phyloP scores from a whole-genome alignment of 1,140 invertebrate species.

The Branchinecta lynchi region DNA sequence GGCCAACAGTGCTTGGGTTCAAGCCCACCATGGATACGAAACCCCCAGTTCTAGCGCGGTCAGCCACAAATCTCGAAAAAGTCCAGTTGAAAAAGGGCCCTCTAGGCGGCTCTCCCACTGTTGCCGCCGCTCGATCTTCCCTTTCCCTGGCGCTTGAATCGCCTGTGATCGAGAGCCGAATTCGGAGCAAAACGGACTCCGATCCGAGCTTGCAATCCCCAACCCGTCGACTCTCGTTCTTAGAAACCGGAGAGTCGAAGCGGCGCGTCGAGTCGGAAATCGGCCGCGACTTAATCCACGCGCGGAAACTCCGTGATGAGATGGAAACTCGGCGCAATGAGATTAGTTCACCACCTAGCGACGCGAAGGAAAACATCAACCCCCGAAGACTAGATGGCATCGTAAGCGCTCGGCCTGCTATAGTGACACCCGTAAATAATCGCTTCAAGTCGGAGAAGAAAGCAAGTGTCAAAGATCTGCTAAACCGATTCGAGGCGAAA shows the following conservation, averaged over 20 bases:
- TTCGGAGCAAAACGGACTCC: neutral
- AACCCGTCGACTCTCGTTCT: neutral
- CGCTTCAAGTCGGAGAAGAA: constrained; percentile 22
- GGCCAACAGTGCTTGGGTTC: neutral
- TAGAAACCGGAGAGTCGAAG: constrained; percentile 25
- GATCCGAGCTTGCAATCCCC: neutral
- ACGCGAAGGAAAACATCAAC: neutral
- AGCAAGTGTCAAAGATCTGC: constrained; percentile 31
- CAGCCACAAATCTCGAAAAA: neutral
- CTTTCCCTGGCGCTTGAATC: neutral
- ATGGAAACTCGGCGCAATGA: constrained; percentile 30
- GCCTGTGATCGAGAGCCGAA: neutral
- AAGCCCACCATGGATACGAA: neutral
- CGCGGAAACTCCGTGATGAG: constrained; percentile 37
- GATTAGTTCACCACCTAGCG: neutral
- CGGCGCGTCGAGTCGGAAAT: constrained; percentile 40
- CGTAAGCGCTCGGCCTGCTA: neutral
- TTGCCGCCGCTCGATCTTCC: constrained; percentile 9
- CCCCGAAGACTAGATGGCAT: neutral
- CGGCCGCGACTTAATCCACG: constrained; percentile 36
- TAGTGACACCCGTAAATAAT: neutral
- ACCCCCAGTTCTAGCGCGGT: neutral
- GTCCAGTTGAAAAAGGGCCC: neutral
- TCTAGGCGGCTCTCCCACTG: neutral
- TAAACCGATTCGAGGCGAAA: constrained; percentile 31